phyloP scores from a whole-genome alignment of 2,113 vertebrate species.

The Prunella himalayana region DNA sequence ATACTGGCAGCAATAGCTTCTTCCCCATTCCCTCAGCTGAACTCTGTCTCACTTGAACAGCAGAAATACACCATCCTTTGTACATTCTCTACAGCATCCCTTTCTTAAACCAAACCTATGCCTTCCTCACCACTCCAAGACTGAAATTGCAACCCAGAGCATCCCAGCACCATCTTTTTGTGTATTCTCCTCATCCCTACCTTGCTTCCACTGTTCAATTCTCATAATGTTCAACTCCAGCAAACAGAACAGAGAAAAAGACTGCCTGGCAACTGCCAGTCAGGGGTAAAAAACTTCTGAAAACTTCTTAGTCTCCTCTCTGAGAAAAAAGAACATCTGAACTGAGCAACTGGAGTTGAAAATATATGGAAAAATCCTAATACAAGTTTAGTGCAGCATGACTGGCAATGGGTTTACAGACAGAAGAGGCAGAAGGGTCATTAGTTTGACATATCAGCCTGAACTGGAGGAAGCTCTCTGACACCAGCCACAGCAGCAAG shows the following conservation, averaged over 20 bases:
- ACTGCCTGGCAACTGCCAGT: not conserved
- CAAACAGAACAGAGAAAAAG: not conserved
- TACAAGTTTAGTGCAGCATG: not conserved
- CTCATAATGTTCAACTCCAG: not conserved
- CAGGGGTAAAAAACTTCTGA: not conserved
- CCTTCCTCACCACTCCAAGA: not conserved
- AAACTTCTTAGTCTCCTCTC: not conserved
- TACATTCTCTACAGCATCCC: not conserved
- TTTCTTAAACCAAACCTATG: not conserved
- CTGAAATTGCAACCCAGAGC: not conserved
- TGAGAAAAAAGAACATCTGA: not conserved
- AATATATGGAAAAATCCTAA: not conserved
- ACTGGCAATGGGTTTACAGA: not conserved
- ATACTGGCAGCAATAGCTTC: not conserved
- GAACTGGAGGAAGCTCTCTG: not conserved
- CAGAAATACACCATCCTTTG: not conserved
- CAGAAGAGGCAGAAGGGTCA: not conserved
- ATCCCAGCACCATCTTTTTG: not conserved
- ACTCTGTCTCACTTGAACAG: not conserved
- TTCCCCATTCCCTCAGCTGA: not conserved
- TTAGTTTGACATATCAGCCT: not conserved
- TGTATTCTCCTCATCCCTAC: not conserved
- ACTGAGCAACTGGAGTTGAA: not conserved
- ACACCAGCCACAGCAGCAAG: not conserved
- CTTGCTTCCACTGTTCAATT: not conserved